These are phyloP conservation scores for Eclectus roratus DNA, from an alignment of 2,113 vertebrate species.

Conservation along the genomic window DNA sequence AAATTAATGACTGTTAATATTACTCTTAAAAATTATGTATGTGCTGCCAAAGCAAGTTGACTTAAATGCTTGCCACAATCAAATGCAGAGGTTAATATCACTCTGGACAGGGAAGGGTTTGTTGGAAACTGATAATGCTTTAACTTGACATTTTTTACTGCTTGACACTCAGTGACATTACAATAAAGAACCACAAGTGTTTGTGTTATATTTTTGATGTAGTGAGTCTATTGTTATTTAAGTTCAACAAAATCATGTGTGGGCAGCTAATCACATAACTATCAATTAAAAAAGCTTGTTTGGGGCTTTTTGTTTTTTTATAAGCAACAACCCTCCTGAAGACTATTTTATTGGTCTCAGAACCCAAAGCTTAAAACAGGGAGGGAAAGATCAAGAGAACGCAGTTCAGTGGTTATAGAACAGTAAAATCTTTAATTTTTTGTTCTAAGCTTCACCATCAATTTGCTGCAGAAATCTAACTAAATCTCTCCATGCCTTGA, in stretches of 20 bases:
- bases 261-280: not conserved
- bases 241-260: not conserved
- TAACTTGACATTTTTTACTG: not conserved
- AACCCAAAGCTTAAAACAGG: not conserved
- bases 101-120: not conserved
- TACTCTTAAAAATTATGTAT: not conserved
- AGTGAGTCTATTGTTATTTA: not conserved
- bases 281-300: not conserved
- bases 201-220: not conserved
- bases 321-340: not conserved
- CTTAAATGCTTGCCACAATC: not conserved
- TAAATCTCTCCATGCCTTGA: not conserved
- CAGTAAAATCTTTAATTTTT: not conserved
- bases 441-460: not conserved
- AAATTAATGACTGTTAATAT: not conserved
- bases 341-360: not conserved
- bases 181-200: not conserved
- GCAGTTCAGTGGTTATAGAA: not conserved
- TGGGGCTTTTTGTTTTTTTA: not conserved
- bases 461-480: not conserved
- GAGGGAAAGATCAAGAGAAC: not conserved
- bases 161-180: not conserved
- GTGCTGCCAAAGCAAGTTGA: not conserved
- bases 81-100: not conserved
- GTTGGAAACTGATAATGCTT: not conserved